A percentile compares a stretch with the other conserved stretches of the same genome.
Evolutionary conservation across 92 coral and sea anemone genomes (phyloP).

Genomic region (Virgularia gustaviana): DNA sequence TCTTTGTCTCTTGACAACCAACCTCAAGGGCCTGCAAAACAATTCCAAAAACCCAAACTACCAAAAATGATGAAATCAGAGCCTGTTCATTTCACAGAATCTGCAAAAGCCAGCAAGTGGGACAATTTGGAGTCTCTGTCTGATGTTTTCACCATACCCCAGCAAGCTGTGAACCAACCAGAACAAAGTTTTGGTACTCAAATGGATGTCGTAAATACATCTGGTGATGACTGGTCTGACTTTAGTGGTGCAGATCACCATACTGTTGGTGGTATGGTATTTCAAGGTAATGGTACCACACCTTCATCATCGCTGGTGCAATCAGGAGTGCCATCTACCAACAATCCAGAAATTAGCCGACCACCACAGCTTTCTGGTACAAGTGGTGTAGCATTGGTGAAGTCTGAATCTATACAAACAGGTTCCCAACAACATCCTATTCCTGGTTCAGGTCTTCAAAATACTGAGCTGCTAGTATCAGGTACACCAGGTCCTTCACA

Average conservation of each 20-base stretch:
- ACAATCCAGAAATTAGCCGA: no score
- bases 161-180: conserved; percentile 10
- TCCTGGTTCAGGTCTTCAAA: no score
- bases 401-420: no score
- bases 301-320: no score
- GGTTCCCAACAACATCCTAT: no score
- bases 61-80: conserved; percentile 1
- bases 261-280: neutral
- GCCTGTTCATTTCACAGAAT: conserved; percentile 25
- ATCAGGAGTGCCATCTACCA: no score
- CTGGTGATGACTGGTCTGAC: conserved; percentile 34
- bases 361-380: no score
- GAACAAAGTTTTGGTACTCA: neutral
- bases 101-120: conserved; percentile 29
- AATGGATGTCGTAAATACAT: neutral
- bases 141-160: conserved; percentile 24
- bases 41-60: conserved; percentile 30
- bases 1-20: conserved; percentile 4
- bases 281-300: no score
- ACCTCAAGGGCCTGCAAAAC: neutral
- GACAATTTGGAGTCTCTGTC: conserved; percentile 25
- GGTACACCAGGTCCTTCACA: no score
- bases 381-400: no score
- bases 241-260: conserved; percentile 18
- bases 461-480: no score